These are phyloP conservation scores for Myiothlypis coronata DNA, from an alignment of 2,797 vertebrate species.

Conservation along the genomic window DNA sequence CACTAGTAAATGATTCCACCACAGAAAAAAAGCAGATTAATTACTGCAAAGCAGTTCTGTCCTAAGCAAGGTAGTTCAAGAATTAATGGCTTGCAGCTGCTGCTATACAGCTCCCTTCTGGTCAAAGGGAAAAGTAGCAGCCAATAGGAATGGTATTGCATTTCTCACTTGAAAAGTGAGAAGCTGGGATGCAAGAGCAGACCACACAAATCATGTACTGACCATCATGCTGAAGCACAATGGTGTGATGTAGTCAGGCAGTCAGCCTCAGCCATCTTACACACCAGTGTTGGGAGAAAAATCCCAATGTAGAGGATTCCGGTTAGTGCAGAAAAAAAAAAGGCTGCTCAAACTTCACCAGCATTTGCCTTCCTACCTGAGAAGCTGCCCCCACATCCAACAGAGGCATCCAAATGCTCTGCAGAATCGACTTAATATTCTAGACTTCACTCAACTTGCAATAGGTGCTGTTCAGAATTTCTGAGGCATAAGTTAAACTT, in stretches of 20 bases:
- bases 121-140: neutral
- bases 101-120: neutral
- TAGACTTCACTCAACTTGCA: neutral
- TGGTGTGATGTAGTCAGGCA: neutral
- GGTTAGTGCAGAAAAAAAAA: neutral
- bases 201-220: neutral
- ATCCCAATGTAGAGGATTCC: rapidly evolving
- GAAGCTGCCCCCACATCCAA: neutral
- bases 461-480: neutral
- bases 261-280: neutral
- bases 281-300: rapidly evolving
- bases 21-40: neutral
- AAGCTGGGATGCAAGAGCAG: neutral
- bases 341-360: neutral
- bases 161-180: neutral
- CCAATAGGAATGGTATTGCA: rapidly evolving
- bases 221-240: neutral
- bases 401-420: neutral
- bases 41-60: neutral
- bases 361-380: neutral
- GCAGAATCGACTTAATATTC: neutral
- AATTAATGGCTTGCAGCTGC: neutral
- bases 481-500: neutral
- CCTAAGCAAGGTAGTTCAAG: neutral
- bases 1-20: neutral